Evolutionary conservation across 1,140 invertebrate genomes (phyloP).

Genomic region (Drosophila saltans): DNA sequence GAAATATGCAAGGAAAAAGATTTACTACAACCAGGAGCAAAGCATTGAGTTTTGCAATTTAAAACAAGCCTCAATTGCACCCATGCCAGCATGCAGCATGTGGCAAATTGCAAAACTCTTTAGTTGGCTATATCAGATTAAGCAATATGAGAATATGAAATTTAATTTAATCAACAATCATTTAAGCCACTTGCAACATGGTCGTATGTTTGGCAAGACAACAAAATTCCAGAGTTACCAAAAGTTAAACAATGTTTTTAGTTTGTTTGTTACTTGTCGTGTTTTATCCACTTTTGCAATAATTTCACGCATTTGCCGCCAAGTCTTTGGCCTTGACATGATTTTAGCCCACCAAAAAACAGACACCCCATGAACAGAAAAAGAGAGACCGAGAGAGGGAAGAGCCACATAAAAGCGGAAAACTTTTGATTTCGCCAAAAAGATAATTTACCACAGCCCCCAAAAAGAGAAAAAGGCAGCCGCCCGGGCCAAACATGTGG

Average conservation of each 20-base stretch:
- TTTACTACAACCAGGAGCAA: constrained; percentile 40
- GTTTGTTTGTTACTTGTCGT: neutral
- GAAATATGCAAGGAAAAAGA: constrained; percentile 43
- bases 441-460: constrained; percentile 63
- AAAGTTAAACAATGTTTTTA: constrained; percentile 4
- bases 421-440: constrained; percentile 71
- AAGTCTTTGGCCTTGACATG: constrained; percentile 34
- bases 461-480: constrained; percentile 9
- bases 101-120: neutral
- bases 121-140: neutral
- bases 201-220: neutral
- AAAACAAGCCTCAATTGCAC: constrained; percentile 7
- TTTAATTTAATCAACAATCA: constrained; percentile 2
- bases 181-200: neutral
- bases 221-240: neutral
- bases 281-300: constrained; percentile 74
- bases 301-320: constrained; percentile 69
- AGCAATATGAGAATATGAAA: neutral
- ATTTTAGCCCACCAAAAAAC: constrained; percentile 14
- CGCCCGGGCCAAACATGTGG: constrained; percentile 17
- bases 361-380: neutral
- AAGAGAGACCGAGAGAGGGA: neutral
- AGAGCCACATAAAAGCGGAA: constrained; percentile 48
- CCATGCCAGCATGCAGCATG: neutral
- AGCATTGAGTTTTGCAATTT: constrained; percentile 23